These are phyloP conservation scores for Zaprionus tsacasi DNA, from an alignment of 1,140 invertebrate genomes.

Conservation along the genomic window DNA sequence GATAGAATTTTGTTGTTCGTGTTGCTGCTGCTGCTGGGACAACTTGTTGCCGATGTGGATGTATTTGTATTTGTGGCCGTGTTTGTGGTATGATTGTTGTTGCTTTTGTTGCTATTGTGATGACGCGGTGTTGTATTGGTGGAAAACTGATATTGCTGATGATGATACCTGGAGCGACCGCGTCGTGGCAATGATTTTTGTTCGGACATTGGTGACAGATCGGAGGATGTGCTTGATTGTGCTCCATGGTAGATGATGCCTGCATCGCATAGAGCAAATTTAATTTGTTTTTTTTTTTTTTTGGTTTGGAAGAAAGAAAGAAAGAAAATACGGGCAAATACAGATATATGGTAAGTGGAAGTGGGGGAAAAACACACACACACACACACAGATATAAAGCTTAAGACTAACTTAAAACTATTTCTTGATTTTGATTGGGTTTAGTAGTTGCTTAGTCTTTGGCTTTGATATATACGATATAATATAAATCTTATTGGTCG, in stretches of 20 bases:
- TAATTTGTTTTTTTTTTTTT: constrained; percentile 27
- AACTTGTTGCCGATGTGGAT: constrained; percentile 67
- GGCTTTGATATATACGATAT: constrained; percentile 2
- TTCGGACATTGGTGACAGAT: constrained; percentile 91
- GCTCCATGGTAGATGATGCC: constrained; percentile 91
- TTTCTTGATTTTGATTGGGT: constrained; percentile 19
- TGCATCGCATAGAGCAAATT: constrained; percentile 73
- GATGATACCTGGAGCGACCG: constrained; percentile 88
- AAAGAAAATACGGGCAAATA: constrained; percentile 75
- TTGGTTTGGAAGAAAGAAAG: constrained; percentile 55
- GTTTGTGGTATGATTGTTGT: constrained; percentile 69
- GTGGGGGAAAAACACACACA: constrained; percentile 12
- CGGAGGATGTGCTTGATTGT: constrained; percentile 90
- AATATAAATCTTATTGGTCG: constrained; percentile 10
- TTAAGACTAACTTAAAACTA: constrained; percentile 41
- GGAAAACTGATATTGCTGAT: constrained; percentile 84
- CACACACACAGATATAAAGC: constrained; percentile 31
- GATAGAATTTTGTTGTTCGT: constrained; percentile 74
- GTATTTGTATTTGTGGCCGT: constrained; percentile 63
- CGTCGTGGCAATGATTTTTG: constrained; percentile 90
- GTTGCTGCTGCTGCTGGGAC: not conserved
- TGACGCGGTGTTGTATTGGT: constrained; percentile 84
- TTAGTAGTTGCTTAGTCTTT: constrained; percentile 50
- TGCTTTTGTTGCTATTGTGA: constrained; percentile 82
- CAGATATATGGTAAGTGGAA: constrained; percentile 49